Percentiles rank a stretch among this genome's conserved stretches.
These are phyloP conservation scores for Paraplagusia blochii DNA, from an alignment of 2,113 vertebrate species.

Conservation along the genomic window DNA sequence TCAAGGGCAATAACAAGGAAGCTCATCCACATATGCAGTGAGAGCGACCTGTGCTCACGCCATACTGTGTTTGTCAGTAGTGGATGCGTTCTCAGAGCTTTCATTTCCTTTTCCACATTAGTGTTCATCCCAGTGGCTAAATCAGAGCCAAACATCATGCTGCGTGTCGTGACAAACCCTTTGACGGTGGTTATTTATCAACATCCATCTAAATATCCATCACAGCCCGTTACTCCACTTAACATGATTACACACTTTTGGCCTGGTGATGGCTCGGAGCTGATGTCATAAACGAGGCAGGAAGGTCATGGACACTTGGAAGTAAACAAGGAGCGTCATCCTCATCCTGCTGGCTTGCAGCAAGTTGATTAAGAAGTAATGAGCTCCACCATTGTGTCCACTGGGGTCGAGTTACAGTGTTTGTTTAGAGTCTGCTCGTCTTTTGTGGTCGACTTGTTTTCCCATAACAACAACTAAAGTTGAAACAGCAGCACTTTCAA, in stretches of 20 bases:
- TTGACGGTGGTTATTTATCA: neutral
- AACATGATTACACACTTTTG: slow-evolving; percentile 2
- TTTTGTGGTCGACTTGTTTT: slow-evolving; percentile 7
- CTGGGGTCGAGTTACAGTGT: slow-evolving; percentile 21
- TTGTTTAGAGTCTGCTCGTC: slow-evolving; percentile 10
- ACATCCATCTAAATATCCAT: slow-evolving; percentile 15
- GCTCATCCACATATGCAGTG: neutral
- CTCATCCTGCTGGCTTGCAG: slow-evolving; percentile 14
- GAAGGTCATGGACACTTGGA: slow-evolving; percentile 35
- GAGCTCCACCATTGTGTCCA: slow-evolving; percentile 13
- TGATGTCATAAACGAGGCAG: slow-evolving; percentile 34
- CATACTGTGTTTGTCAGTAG: neutral
- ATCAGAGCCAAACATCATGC: slow-evolving; percentile 6
- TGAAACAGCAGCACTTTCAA: slow-evolving; percentile 14
- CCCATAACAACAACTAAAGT: slow-evolving; percentile 18
- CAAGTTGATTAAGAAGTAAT: slow-evolving; percentile 50
- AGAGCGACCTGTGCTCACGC: neutral
- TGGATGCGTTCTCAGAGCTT: neutral
- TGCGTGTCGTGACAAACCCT: neutral
- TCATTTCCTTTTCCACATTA: neutral
- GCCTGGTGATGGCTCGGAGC: slow-evolving; percentile 2
- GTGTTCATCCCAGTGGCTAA: neutral
- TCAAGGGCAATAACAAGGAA: slow-evolving; percentile 1
- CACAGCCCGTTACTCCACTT: slow-evolving; percentile 15
- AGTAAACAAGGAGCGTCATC: slow-evolving; percentile 37